Conservation (phyloP, 2,797 vertebrate species). For the Etheostoma perlongum region DNA sequence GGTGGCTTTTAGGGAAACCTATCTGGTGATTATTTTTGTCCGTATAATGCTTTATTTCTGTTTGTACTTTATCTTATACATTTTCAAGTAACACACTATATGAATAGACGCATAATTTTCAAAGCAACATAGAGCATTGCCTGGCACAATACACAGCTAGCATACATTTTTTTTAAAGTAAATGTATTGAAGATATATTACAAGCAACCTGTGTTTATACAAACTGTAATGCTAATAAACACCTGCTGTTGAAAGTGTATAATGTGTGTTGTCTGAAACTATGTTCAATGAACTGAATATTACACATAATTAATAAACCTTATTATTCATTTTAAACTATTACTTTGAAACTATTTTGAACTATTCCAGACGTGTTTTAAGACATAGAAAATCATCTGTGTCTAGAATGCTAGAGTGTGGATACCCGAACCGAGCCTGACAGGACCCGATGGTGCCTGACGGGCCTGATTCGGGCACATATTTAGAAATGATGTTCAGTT, state of each 20-base stretch:
- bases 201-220: slow-evolving; percentile 57
- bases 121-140: slow-evolving; percentile 14
- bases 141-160: slow-evolving; percentile 28
- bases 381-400: no score
- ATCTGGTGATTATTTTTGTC: slow-evolving; percentile 31
- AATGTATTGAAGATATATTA: slow-evolving; percentile 44
- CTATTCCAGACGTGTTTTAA: no score
- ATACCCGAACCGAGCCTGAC: no score
- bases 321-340: slow-evolving; percentile 16
- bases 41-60: slow-evolving; percentile 48
- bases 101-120: slow-evolving; percentile 41
- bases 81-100: slow-evolving; percentile 44
- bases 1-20: slow-evolving; percentile 26
- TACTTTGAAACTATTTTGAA: no score
- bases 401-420: no score
- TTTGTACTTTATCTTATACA: slow-evolving; percentile 47
- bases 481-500: no score
- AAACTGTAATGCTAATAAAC: slow-evolving; percentile 69
- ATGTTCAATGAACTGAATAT: not conserved
- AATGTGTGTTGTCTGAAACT: slow-evolving; percentile 13
- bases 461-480: no score
- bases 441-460: no score
- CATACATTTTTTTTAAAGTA: slow-evolving; percentile 53
- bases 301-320: slow-evolving; percentile 32
- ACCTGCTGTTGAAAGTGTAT: slow-evolving; percentile 31